Evolutionary conservation across 1,140 invertebrate genomes (phyloP), one percentile per base, ranked within the genome.

Genomic region (Diabrotica undecimpunctata): DNA sequence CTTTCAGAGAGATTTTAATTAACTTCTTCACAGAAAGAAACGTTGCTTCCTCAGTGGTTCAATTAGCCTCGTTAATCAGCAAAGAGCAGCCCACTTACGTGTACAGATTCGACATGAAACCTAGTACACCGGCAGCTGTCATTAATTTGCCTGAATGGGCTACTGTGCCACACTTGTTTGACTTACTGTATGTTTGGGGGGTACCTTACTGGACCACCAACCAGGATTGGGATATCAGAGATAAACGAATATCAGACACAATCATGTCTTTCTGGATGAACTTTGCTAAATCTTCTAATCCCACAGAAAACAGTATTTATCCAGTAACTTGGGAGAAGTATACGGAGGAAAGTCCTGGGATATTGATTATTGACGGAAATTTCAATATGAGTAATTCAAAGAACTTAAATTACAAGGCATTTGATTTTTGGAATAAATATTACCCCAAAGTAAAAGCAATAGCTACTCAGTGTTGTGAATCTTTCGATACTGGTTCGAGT

Each of bases 351-450:
- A 84, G 81, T 57, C 88, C 88, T 0, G 83, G 85, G 0, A 83
- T 88, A 67, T 79, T 92, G 35, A 85, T 90, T 11, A 87, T 92
- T 41, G 88, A 91, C 70, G 84, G 85, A 56, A 90, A 84, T 66
- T 88, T 90, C 66, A 88, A 87, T 61, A 91, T 91, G 84, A 88
- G 85, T 66, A 83, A 87, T 61, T 71, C 84, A 1, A 79, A 77
- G 1, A 82, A 78, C 8, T 81, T 91, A 0, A 87, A 91, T 79
- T 91, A 90, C 73, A 89, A 88, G 72, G 85, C 88, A 7, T 83
- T 92, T 66, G 84, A 86, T 52, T 93, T 93, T 79, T 92, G 90
- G 90, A 91, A 90, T 71, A 84, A 90, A 46, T 90, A 91, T 72
- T 92, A 90, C 76, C 90, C 90, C 0, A 88, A 83, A 75, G 83